Conservation (phyloP, 1,140 invertebrate genomes). For the Trichonephila inaurata region DNA sequence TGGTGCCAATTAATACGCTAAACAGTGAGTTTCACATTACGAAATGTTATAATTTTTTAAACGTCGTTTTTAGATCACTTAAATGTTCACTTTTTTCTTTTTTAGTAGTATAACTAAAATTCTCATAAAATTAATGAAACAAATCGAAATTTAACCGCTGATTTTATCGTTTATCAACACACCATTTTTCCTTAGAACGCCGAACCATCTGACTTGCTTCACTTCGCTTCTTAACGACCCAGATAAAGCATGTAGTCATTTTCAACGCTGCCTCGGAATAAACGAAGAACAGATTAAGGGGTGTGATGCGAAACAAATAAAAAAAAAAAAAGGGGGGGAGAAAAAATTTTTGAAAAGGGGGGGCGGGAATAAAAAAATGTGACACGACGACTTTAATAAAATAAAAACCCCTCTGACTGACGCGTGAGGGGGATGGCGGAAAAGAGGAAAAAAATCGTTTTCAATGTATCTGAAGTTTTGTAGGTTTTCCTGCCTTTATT, state of each 20-base stretch:
- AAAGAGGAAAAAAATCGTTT: background rate
- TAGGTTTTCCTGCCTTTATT: conserved; percentile 38
- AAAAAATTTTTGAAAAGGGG: conserved; percentile 10
- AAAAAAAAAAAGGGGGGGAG: background rate
- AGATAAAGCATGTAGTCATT: background rate
- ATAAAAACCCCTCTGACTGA: conserved; percentile 25
- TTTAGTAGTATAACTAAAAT: too few species aligned
- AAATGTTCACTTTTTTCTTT: too few species aligned
- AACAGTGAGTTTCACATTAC: too few species aligned
- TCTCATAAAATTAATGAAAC: too few species aligned
- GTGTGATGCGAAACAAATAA: background rate
- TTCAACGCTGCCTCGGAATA: conserved; percentile 21
- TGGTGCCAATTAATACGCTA: too few species aligned
- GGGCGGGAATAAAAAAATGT: conserved; percentile 26
- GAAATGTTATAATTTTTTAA: too few species aligned
- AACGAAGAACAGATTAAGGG: conserved; percentile 32
- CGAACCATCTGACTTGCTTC: background rate
- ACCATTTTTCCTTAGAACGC: background rate
- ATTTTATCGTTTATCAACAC: too few species aligned
- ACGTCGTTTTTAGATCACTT: too few species aligned
- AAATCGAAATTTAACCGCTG: too few species aligned
- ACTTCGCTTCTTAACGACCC: background rate
- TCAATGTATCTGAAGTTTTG: conserved; percentile 17
- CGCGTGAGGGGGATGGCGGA: background rate
- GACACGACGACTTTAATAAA: conserved; percentile 41